Evolutionary conservation across 2,797 vertebrate genomes (phyloP).

Genomic region (Siniperca scherzeri): DNA sequence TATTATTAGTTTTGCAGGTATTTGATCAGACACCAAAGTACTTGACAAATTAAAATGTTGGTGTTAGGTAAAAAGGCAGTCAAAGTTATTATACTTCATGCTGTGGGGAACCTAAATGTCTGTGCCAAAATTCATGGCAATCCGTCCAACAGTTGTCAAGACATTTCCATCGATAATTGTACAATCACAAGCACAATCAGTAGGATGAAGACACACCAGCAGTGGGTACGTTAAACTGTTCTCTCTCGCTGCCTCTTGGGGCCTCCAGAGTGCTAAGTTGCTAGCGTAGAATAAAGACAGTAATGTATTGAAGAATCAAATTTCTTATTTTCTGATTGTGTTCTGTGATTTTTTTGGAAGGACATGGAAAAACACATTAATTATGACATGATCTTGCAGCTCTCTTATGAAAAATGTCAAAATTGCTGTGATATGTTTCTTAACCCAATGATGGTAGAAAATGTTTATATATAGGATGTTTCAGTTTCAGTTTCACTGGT

Average conservation of each 20-base stretch:
- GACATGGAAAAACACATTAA: not conserved
- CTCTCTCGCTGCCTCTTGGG: not conserved
- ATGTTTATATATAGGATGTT: not conserved
- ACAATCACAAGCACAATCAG: too few relatives aligned
- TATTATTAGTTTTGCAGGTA: not conserved
- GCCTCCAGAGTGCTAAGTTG: not conserved
- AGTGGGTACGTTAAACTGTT: not conserved
- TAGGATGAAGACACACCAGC: not conserved
- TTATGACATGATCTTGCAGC: not conserved
- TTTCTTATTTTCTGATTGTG: not conserved
- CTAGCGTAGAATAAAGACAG: not conserved
- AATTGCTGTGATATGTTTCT: not conserved
- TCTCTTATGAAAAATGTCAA: not conserved
- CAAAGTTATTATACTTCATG: too few relatives aligned
- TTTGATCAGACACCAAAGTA: not conserved
- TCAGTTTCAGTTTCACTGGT: conserved; percentile 7
- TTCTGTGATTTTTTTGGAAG: not conserved
- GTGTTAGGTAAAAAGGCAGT: too few relatives aligned
- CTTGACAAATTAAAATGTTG: too few relatives aligned
- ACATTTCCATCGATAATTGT: not conserved
- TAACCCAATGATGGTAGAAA: not conserved
- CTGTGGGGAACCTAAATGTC: not conserved
- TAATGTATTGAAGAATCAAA: not conserved
- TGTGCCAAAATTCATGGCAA: too few relatives aligned
- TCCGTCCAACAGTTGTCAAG: not conserved